Evolutionary conservation across 2,888 invertebrate species (phyloP), one percentile per base, ranked within the genome.

Genomic region (Dryococelus australis): DNA sequence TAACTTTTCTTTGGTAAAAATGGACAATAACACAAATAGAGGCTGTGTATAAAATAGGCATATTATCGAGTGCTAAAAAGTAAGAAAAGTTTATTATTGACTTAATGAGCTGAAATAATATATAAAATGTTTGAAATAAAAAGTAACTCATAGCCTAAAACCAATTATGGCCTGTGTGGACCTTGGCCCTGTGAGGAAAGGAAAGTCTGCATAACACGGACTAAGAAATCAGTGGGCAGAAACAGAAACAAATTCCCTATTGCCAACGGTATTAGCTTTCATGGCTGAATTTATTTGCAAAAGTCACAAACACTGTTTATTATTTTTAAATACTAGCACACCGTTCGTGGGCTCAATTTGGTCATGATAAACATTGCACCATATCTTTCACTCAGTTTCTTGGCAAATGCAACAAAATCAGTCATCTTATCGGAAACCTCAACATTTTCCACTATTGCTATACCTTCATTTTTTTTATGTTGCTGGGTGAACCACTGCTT

Each of bases 261-360:
- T n/a, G 28, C 13, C 0, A 28, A 26, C n/a, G 12, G 24, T 20
- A 35, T n/a, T 79, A 8, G 27, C 2, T 12, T 86, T 65, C 78
- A 16, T 8, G 27, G 35, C 12, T 78, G 0, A 51, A 86, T 86
- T 65, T 35, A 4, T 65, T 27, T 28, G 43, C 79, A 86, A 43
- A 12, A 24, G 43, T 79, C 43, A 79, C 43, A 86, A 13, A 78
- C 24, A 9, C n/a, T n/a, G n/a, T 80, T 20, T n/a, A 12, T 28
- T 43, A 4, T 80, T 86, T 79, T 43, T 10, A 16, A 43, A 86
- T 26, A 6, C 43, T 51, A n/a, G 83, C 86, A 83, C 86, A 86
- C 28, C 9, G 16, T 51, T 86, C 83, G 83, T 81, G 81, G 6
- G 81, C 83, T 83, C 86, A 86, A 24, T 86, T 80, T n/a, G 2